These are phyloP conservation scores for Neodiprion pinetum DNA, from an alignment of 1,140 invertebrate species.

Conservation along the genomic window DNA sequence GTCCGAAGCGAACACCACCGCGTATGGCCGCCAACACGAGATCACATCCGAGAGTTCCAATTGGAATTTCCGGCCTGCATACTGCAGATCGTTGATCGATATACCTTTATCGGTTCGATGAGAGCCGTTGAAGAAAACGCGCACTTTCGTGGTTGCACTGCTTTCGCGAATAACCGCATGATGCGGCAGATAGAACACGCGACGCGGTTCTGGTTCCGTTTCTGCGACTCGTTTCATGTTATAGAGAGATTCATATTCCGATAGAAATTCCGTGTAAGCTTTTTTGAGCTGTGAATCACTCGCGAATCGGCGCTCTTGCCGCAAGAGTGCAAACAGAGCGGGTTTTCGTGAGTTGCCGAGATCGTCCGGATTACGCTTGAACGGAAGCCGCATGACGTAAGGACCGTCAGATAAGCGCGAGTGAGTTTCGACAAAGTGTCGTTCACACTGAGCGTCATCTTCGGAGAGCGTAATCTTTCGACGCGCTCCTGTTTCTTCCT, in stretches of 20 bases:
- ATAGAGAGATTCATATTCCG: constrained; percentile 36
- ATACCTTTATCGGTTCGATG: constrained; percentile 31
- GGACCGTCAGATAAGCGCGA: constrained; percentile 30
- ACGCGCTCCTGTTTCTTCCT: too few relatives aligned
- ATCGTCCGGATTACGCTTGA: constrained; percentile 26
- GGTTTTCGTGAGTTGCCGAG: constrained; percentile 20
- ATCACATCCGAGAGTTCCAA: constrained; percentile 22
- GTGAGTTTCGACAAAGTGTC: constrained; percentile 32
- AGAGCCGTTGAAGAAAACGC: constrained; percentile 44
- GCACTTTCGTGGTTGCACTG: constrained; percentile 34
- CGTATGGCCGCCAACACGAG: constrained; percentile 38
- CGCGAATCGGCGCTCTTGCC: constrained; percentile 23
- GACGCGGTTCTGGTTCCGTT: background rate
- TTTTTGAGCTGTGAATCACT: constrained; percentile 23
- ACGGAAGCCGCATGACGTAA: constrained; percentile 36
- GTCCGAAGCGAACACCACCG: constrained; percentile 46
- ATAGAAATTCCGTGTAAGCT: constrained; percentile 26
- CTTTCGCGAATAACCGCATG: constrained; percentile 35
- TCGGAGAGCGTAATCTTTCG: too few relatives aligned
- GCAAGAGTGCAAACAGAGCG: constrained; percentile 17
- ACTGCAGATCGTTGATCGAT: constrained; percentile 40
- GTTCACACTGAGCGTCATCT: constrained; percentile 35
- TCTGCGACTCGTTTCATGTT: constrained; percentile 25
- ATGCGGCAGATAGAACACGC: constrained; percentile 37
- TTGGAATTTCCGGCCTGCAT: constrained; percentile 29